Conservation (phyloP, 2,113 vertebrate genomes). For the Elaphurus davidianus region DNA sequence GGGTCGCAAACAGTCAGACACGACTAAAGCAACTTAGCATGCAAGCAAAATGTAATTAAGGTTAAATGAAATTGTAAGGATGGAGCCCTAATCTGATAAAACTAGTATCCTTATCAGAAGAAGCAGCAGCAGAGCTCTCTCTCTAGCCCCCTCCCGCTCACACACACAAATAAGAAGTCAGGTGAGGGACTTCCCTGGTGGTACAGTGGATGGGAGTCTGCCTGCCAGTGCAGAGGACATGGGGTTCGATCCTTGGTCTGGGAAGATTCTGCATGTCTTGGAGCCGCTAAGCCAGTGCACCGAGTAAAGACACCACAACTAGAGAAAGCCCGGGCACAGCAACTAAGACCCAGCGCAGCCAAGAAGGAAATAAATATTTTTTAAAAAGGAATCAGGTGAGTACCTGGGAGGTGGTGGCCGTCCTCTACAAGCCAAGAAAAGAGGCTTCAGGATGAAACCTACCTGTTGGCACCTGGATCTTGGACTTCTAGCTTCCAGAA, state of each 20-base stretch:
- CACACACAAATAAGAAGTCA: not conserved
- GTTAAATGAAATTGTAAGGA: not conserved
- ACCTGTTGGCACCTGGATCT: not conserved
- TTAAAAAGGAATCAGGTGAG: not conserved
- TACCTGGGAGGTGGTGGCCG: fast-evolving
- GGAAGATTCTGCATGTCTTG: not conserved
- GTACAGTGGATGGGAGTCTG: not conserved
- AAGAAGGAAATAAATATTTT: not conserved
- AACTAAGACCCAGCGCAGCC: not conserved
- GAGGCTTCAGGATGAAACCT: not conserved
- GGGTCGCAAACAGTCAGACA: not conserved
- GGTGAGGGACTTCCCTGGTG: not conserved
- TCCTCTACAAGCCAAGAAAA: not conserved
- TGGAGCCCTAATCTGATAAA: not conserved
- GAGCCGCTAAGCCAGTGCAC: not conserved
- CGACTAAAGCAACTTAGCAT: not conserved
- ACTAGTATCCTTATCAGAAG: not conserved
- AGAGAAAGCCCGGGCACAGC: not conserved
- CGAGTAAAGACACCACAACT: not conserved
- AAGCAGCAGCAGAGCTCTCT: not conserved
- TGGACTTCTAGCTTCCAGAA: not conserved
- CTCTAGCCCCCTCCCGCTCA: not conserved
- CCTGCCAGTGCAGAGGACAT: not conserved
- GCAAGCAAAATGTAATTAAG: not conserved
- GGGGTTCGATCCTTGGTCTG: not conserved